Evolutionary conservation across 2,888 invertebrate species (phyloP).

Genomic region (Tuberolachnus salignus): DNA sequence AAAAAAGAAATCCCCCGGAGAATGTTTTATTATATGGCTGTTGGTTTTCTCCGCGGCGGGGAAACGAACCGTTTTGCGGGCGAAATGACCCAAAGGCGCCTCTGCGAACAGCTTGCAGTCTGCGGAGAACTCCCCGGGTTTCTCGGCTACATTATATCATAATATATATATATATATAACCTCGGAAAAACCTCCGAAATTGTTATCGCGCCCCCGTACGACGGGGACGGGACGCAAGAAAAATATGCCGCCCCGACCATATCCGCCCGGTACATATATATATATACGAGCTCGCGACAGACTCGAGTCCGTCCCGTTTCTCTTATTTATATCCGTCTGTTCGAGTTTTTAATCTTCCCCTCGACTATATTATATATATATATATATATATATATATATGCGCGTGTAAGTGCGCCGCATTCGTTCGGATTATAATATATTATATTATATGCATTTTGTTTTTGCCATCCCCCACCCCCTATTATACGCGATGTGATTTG

Average conservation of each 20-base stretch:
- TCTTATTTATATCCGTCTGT: constrained; percentile 39
- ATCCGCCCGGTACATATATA: constrained; percentile 16
- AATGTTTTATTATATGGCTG: constrained; percentile 33
- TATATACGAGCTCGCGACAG: neutral
- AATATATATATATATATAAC: too few relatives aligned
- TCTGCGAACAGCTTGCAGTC: constrained; percentile 43
- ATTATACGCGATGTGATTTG: neutral
- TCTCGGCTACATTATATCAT: too few relatives aligned
- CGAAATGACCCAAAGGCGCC: constrained; percentile 53
- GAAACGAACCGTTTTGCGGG: constrained; percentile 36
- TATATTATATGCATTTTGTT: neutral
- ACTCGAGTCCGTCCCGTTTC: constrained; percentile 6
- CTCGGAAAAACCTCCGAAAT: constrained; percentile 32
- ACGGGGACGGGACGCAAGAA: constrained; percentile 42
- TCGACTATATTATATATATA: neutral
- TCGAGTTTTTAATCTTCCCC: constrained; percentile 49
- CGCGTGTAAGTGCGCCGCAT: too few relatives aligned
- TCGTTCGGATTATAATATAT: too few relatives aligned
- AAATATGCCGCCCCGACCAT: constrained; percentile 48
- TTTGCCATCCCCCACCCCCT: neutral
- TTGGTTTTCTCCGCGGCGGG: constrained; percentile 27
- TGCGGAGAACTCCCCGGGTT: too few relatives aligned
- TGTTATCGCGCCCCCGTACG: neutral
- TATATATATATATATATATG: constrained; percentile 17
- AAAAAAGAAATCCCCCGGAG: too few relatives aligned